Evolutionary conservation across 2,113 vertebrate species (phyloP).

Genomic region (Pseudorhombus dupliciocellatus): DNA sequence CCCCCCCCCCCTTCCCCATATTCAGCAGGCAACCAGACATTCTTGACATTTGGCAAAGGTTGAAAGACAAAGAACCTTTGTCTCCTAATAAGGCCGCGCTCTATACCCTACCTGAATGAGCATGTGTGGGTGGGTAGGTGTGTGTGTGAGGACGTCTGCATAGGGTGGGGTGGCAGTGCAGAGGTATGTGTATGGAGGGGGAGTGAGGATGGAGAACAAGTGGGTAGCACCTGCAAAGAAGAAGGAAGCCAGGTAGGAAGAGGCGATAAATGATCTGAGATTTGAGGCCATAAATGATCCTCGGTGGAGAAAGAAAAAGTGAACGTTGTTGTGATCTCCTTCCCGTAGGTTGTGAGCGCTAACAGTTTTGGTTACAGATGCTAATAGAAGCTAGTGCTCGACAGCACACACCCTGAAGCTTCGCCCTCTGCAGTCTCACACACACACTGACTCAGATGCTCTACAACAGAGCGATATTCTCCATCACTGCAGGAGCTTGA

Average conservation of each 20-base stretch:
- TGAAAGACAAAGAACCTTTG: conserved; percentile 85
- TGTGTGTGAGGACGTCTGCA: neutral
- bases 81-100: conserved; percentile 81
- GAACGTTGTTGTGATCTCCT: conserved; percentile 9
- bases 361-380: conserved; percentile 16
- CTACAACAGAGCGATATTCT: conserved; percentile 48
- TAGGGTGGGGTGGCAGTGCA: neutral
- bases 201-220: conserved; percentile 38
- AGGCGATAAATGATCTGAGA: no score
- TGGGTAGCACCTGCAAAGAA: conserved; percentile 13
- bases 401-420: conserved; percentile 14
- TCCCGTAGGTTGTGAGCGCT: conserved; percentile 17
- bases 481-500: conserved; percentile 51
- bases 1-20: conserved; percentile 15
- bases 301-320: conserved; percentile 1
- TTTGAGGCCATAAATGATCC: conserved; percentile 1
- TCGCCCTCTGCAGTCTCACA: conserved; percentile 20
- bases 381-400: conserved; percentile 27
- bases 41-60: conserved; percentile 87
- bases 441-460: conserved; percentile 37
- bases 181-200: neutral
- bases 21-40: conserved; percentile 71
- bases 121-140: conserved; percentile 48
- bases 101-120: conserved; percentile 76
- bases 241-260: conserved; percentile 14